Evolutionary conservation across 2,888 invertebrate genomes (phyloP).

Genomic region (Allophyes oxyacanthae): DNA sequence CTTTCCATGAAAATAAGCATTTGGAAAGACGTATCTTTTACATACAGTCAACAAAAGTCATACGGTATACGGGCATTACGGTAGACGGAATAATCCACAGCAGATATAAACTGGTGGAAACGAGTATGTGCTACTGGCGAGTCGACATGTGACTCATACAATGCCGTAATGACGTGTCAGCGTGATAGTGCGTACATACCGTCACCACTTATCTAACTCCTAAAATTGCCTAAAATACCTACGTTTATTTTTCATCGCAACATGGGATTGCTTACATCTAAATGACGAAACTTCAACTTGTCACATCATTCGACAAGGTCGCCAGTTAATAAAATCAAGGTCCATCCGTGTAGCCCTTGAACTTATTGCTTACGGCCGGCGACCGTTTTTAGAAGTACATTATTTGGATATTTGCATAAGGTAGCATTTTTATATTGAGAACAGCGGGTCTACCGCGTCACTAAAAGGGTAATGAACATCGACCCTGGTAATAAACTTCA

Average conservation of each 20-base stretch:
- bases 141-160: constrained; percentile 39
- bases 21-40: no score
- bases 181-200: constrained; percentile 20
- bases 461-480: no score
- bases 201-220: constrained; percentile 12
- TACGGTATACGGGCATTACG: background rate
- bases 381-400: constrained; percentile 10
- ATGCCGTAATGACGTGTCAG: constrained; percentile 22
- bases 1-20: no score
- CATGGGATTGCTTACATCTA: background rate
- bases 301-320: constrained; percentile 30
- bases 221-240: constrained; percentile 20
- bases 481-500: no score
- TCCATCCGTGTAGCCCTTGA: constrained; percentile 41
- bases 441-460: no score
- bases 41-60: background rate
- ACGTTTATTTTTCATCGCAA: background rate
- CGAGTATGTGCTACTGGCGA: constrained; percentile 14
- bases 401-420: constrained; percentile 1
- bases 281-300: background rate
- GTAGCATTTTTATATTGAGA: no score
- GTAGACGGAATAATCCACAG: constrained; percentile 10
- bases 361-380: constrained; percentile 42
- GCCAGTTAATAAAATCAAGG: constrained; percentile 26
- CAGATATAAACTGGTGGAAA: constrained; percentile 19